These are phyloP conservation scores for Macropis europaea DNA, from an alignment of 2,888 invertebrate genomes.

Conservation along the genomic window DNA sequence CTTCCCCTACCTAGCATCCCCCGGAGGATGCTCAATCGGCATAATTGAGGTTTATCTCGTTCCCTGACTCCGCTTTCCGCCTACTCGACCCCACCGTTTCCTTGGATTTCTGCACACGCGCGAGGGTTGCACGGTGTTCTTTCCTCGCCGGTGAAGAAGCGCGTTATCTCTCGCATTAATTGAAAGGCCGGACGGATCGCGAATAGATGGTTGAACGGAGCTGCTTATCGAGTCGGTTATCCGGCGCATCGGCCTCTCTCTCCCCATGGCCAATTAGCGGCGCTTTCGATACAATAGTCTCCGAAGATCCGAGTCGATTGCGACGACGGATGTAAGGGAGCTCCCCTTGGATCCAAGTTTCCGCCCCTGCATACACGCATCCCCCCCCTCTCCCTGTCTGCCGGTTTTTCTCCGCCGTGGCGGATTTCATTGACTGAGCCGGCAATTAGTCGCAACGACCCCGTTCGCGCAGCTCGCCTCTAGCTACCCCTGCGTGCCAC, in stretches of 20 bases:
- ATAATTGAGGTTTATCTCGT: constrained; percentile 75
- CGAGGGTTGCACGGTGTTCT: constrained; percentile 19
- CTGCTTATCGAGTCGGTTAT: constrained; percentile 6
- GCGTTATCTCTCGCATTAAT: too few species aligned
- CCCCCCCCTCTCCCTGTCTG: constrained; percentile 4
- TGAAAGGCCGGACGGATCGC: too few species aligned
- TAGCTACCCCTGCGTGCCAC: constrained; percentile 59
- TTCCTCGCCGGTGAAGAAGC: not conserved
- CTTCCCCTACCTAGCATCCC: constrained; percentile 71
- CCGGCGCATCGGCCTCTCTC: constrained; percentile 9
- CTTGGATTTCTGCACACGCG: constrained; percentile 46
- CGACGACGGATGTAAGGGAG: constrained; percentile 18
- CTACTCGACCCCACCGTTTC: constrained; percentile 53
- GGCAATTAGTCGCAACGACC: constrained; percentile 66
- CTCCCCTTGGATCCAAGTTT: constrained; percentile 9
- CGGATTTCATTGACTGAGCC: constrained; percentile 64
- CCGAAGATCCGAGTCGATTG: constrained; percentile 41
- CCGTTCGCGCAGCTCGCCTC: constrained; percentile 43
- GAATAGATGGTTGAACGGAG: too few species aligned
- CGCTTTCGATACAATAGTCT: constrained; percentile 39
- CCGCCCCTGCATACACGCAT: not conserved
- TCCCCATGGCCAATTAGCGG: constrained; percentile 51
- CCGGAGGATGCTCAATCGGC: constrained; percentile 71
- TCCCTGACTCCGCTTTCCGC: constrained; percentile 65
- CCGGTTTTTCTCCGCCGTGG: constrained; percentile 15